Conservation (phyloP, 2,888 invertebrate genomes). For the Cerceris rybyensis region DNA sequence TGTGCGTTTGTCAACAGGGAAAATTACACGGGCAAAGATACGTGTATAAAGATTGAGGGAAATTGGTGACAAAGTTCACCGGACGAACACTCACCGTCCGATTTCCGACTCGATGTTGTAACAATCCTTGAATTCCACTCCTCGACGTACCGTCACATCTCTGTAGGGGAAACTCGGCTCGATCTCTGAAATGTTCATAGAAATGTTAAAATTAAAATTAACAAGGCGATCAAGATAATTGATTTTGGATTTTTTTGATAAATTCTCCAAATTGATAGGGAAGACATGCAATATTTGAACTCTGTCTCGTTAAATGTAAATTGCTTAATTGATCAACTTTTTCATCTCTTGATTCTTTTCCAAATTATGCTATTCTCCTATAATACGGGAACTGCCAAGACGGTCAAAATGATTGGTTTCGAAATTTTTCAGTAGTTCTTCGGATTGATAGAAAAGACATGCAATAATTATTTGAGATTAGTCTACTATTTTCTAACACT, state of each 20-base stretch:
- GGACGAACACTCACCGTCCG: constrained; percentile 88
- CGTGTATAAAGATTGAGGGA: constrained; percentile 18
- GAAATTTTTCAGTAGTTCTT: no score
- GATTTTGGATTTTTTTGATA: neutral
- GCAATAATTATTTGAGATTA: no score
- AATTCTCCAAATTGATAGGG: no score
- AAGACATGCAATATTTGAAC: no score
- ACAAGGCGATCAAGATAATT: neutral
- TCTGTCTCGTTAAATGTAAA: no score
- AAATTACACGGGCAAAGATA: constrained; percentile 7
- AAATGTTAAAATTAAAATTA: neutral
- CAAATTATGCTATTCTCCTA: no score
- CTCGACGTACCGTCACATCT: constrained; percentile 92
- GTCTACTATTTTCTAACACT: no score
- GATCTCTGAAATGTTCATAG: constrained; percentile 86
- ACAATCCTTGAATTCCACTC: constrained; percentile 92
- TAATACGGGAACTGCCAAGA: no score
- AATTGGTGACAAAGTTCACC: constrained; percentile 8
- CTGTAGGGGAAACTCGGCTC: constrained; percentile 94
- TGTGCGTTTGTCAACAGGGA: constrained; percentile 19
- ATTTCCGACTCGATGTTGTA: constrained; percentile 95
- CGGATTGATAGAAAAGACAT: no score
- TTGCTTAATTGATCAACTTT: no score
- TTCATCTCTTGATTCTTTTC: no score
- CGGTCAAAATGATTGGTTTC: no score